Conservation (phyloP, 2,113 vertebrate genomes). For the Ciconia stormi region DNA sequence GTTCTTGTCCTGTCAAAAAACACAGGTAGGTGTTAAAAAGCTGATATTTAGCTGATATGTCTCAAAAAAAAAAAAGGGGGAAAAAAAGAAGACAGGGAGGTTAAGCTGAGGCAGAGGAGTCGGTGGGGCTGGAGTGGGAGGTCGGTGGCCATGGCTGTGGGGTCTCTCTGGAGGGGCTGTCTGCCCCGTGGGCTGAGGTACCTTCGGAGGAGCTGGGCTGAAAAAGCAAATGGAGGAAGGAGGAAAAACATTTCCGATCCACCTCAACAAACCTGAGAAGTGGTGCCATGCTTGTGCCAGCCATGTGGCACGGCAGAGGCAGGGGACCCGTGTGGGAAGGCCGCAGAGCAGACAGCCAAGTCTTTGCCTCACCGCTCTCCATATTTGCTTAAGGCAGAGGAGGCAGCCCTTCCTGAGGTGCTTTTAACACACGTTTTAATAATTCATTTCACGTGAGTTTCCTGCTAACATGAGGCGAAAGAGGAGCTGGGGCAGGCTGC, state of each 20-base stretch:
- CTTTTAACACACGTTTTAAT: background rate
- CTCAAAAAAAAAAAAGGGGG: background rate
- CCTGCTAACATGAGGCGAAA: background rate
- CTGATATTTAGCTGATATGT: background rate
- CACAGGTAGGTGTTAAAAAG: background rate
- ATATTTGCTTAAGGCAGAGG: background rate
- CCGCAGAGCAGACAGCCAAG: background rate
- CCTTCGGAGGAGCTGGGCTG: background rate
- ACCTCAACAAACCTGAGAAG: background rate
- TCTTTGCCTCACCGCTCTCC: background rate
- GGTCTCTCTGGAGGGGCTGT: background rate
- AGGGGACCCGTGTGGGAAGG: background rate
- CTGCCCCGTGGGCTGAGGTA: background rate
- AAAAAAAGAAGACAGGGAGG: too few species aligned
- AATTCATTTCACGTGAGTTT: background rate
- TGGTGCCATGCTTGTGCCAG: background rate
- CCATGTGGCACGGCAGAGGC: rapidly evolving
- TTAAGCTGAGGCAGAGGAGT: background rate
- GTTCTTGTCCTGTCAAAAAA: background rate
- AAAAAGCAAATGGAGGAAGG: background rate
- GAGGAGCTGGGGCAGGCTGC: background rate
- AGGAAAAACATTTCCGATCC: background rate
- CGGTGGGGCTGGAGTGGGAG: background rate
- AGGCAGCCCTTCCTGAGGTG: background rate
- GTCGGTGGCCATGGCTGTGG: background rate